These are phyloP conservation scores for Nasonia vitripennis DNA, from an alignment of 1,140 invertebrate species.

Conservation along the genomic window DNA sequence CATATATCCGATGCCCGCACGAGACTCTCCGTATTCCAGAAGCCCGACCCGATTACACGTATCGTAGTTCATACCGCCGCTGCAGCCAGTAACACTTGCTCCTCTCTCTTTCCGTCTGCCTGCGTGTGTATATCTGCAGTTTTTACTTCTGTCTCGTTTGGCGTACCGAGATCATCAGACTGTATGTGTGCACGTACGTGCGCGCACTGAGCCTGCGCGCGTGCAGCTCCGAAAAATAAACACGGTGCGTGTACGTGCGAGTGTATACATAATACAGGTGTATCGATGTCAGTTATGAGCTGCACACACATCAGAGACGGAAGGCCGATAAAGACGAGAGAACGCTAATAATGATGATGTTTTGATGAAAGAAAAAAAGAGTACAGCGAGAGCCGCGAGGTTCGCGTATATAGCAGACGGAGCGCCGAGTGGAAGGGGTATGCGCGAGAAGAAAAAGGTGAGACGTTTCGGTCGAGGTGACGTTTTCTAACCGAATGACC, in stretches of 20 bases:
- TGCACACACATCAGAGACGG: not conserved
- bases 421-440: not conserved
- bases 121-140: not conserved
- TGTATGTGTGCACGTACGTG: not conserved
- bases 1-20: not conserved
- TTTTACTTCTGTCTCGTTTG: not conserved
- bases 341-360: not conserved
- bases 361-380: not conserved
- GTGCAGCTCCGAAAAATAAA: constrained; percentile 3
- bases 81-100: not conserved
- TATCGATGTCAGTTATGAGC: not conserved
- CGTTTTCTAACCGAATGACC: constrained; percentile 16
- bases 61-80: not conserved
- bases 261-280: not conserved
- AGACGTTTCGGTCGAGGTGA: constrained; percentile 19
- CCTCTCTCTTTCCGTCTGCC: not conserved
- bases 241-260: not conserved
- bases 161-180: not conserved
- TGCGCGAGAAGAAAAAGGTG: constrained; percentile 10
- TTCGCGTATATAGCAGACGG: not conserved
- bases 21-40: constrained; percentile 1
- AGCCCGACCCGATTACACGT: not conserved
- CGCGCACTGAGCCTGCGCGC: not conserved
- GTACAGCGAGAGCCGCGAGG: not conserved
- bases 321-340: not conserved